Conservation (phyloP, 37 sponge, comb jelly and placozoan genomes). For the Axinella damicornis region DNA sequence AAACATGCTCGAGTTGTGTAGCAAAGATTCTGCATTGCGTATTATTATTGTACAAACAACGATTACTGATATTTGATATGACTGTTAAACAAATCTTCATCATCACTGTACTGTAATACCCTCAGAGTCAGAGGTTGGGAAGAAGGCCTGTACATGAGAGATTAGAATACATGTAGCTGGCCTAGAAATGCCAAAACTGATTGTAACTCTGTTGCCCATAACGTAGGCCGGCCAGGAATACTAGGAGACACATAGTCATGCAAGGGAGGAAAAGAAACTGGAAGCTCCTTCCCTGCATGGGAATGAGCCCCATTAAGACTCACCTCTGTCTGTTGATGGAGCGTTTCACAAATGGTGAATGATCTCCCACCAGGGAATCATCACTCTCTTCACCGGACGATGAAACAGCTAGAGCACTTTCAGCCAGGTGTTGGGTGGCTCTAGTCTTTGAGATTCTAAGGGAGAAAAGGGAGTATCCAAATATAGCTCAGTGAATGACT, state of each 20-base stretch:
- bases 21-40: background rate
- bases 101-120: constrained; percentile 24
- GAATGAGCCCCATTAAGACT: too few species aligned
- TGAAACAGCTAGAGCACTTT: background rate
- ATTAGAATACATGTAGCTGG: background rate
- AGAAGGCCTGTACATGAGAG: background rate
- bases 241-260: too few species aligned
- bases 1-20: constrained; percentile 56
- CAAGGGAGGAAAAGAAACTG: too few species aligned
- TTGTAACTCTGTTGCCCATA: too few species aligned
- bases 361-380: constrained; percentile 68
- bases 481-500: too few species aligned
- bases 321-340: background rate
- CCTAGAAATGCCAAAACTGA: too few species aligned
- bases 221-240: too few species aligned
- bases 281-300: too few species aligned
- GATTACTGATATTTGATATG: background rate
- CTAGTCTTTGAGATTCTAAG: constrained; percentile 18
- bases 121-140: constrained; percentile 11
- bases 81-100: background rate
- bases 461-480: too few species aligned
- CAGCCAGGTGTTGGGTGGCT: background rate
- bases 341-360: constrained; percentile 61
- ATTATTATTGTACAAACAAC: background rate
- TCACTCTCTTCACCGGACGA: constrained; percentile 42